These are phyloP conservation scores for Drosophila yakuba DNA, from an alignment of 1,140 invertebrate genomes.

Conservation along the genomic window DNA sequence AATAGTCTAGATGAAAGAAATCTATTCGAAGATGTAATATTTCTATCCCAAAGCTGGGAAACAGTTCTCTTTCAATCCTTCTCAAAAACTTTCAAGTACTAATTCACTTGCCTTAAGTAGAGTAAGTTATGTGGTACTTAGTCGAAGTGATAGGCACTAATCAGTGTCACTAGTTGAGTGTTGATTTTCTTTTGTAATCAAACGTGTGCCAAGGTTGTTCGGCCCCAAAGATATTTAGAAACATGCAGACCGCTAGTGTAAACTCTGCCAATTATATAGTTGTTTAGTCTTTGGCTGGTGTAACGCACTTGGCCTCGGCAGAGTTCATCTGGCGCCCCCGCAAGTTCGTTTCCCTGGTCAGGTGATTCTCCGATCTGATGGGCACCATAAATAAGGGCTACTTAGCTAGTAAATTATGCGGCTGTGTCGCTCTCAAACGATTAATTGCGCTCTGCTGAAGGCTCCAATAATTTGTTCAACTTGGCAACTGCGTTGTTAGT, in stretches of 20 bases:
- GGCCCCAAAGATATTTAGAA: conserved; percentile 41
- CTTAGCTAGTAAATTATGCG: conserved; percentile 14
- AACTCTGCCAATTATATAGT: conserved; percentile 14
- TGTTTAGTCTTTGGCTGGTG: not conserved
- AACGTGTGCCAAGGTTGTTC: conserved; percentile 44
- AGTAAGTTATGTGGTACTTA: not conserved
- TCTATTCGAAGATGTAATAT: not conserved
- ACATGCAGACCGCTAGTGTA: conserved; percentile 14
- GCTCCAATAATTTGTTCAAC: conserved; percentile 71
- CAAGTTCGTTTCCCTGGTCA: not conserved
- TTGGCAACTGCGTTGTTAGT: conserved; percentile 76
- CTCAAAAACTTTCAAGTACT: too few species aligned
- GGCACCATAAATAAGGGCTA: conserved; percentile 11
- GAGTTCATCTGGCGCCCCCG: conserved; percentile 47
- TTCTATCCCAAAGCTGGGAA: not conserved
- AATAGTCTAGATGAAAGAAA: not conserved
- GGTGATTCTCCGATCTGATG: not conserved
- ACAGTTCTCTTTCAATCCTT: too few species aligned
- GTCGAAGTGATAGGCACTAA: conserved; percentile 5
- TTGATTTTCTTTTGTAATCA: not conserved
- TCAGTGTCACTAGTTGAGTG: conserved; percentile 6
- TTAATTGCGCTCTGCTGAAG: conserved; percentile 55
- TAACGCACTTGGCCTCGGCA: conserved; percentile 41
- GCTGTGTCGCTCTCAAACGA: conserved; percentile 23
- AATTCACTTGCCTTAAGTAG: too few species aligned